Percentiles rank a stretch among this genome's conserved stretches.
Evolutionary conservation across 2,113 vertebrate species (phyloP).

Genomic region (Callaeas wilsoni): DNA sequence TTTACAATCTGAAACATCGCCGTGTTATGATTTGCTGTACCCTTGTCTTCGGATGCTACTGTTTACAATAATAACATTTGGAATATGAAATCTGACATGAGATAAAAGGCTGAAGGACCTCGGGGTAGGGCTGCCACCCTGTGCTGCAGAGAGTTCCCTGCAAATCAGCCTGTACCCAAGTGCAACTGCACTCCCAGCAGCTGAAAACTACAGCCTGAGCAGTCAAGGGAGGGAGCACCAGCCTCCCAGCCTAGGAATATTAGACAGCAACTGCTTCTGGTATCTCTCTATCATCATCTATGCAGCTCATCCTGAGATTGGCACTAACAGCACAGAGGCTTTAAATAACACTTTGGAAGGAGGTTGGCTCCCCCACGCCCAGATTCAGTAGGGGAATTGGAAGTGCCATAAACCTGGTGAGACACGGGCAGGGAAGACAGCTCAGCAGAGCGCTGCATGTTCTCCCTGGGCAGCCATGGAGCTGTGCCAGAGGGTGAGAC

Average conservation of each 20-base stretch:
- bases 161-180: background rate
- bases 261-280: background rate
- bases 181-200: background rate
- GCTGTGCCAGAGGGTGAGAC: background rate
- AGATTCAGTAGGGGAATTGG: background rate
- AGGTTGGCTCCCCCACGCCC: background rate
- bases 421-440: background rate
- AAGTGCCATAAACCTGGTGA: background rate
- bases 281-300: background rate
- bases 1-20: background rate
- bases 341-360: background rate
- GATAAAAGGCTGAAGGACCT: background rate
- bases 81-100: background rate
- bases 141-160: background rate
- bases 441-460: fast-evolving
- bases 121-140: background rate
- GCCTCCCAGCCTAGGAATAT: background rate
- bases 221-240: background rate
- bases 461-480: background rate
- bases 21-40: background rate
- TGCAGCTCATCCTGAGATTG: background rate
- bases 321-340: background rate
- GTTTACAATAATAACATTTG: background rate
- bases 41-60: background rate
- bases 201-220: background rate